Evolutionary conservation across 2,113 vertebrate species (phyloP), one percentile per base, ranked within the genome.

Genomic region (Albula goreensis): DNA sequence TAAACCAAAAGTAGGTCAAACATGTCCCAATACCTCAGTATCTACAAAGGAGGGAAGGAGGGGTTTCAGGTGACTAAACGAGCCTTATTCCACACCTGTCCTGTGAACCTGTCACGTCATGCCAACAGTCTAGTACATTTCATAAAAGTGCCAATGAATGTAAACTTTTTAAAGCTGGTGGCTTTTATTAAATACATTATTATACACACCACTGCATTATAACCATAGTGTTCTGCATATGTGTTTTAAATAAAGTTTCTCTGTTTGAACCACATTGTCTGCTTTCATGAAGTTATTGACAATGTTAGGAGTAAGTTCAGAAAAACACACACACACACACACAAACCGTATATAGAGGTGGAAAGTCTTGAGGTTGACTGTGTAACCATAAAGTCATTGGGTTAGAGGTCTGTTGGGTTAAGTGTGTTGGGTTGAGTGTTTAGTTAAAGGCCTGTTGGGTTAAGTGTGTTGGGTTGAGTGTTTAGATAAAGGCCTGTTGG

Each of bases 201-300:
- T 4, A 31, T 82, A 19, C 19, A 13, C 41, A 74, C 31, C 78
- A 81, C 81, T 48, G 81, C 31, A 57, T 57, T 48, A 48, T 50
- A 41, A 2, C 2, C 11, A 57, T 48, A 31, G 13, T 82, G n/a
- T 81, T 22, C n/a, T 49, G 53, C 52, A 7, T 82, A 57, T 60
- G 49, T 50, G n/a, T 82, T 82, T 82, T 82, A 82, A 82, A 82
- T 82, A 82, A 82, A 82, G 80, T 51, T 66, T 82, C 19, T n/a
- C 52, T 53, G 81, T 82, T 82, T 56, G 81, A 52, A 79, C 70
- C 70, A 50, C 78, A 4, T 79, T 48, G 3, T 48, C 8, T 48
- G 0, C 13, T 48, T 48, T 4, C 49, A 49, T 10, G 10, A 5
- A n/a, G 74, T 13, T 12, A 48, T 41, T 41, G 31, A 41, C 31